Conservation (phyloP, 2,113 vertebrate genomes). For the Erythrocercus mccallii region DNA sequence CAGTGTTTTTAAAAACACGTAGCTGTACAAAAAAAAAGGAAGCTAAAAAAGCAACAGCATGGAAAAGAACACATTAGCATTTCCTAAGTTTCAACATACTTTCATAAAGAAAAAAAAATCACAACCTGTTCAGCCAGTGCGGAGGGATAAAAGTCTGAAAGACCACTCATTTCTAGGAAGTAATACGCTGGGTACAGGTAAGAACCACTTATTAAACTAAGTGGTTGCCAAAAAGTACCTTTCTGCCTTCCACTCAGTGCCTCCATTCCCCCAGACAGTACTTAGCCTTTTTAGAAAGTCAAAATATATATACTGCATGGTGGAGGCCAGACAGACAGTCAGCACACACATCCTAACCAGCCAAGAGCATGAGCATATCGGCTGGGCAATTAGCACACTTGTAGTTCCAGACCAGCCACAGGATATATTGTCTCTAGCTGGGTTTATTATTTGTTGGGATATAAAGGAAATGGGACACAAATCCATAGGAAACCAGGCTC, state of each 20-base stretch:
- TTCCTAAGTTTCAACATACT: background rate
- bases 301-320: background rate
- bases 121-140: background rate
- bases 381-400: slow-evolving; percentile 4
- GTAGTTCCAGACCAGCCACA: slow-evolving; percentile 20
- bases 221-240: background rate
- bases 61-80: background rate
- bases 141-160: background rate
- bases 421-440: slow-evolving; percentile 59
- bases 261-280: background rate
- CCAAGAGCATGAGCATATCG: background rate
- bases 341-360: slow-evolving; percentile 38
- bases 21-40: background rate
- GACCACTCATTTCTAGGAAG: background rate
- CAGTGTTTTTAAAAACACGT: background rate
- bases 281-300: background rate
- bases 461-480: slow-evolving; percentile 62
- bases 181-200: background rate
- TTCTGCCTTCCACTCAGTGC: background rate
- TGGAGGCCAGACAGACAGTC: slow-evolving; percentile 25
- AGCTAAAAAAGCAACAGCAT: background rate
- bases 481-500: slow-evolving; percentile 54
- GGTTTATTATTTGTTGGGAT: slow-evolving; percentile 59
- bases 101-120: background rate
- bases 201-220: background rate